A percentile compares a stretch with the other conserved stretches of the same genome.
These are phyloP conservation scores for Trichomycterus rosablanca DNA, from an alignment of 2,113 vertebrate species.

Conservation along the genomic window DNA sequence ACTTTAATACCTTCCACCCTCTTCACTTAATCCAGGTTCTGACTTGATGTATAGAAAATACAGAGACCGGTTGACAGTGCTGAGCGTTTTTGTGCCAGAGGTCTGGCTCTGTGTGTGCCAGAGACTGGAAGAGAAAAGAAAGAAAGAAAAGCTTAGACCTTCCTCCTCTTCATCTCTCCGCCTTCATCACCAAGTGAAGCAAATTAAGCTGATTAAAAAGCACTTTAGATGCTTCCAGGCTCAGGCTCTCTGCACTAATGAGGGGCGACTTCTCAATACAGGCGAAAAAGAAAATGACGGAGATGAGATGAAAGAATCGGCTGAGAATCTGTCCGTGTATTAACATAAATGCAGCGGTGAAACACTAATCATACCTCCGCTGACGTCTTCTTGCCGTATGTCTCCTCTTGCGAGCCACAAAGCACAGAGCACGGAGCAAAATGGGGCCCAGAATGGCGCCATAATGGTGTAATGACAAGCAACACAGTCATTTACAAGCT, in stretches of 20 bases:
- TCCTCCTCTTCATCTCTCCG: constrained; percentile 22
- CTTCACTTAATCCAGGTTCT: background rate
- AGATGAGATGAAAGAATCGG: constrained; percentile 1
- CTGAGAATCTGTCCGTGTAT: constrained; percentile 7
- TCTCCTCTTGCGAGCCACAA: constrained; percentile 5
- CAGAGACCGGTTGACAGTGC: constrained; percentile 1
- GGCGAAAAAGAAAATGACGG: constrained; percentile 12
- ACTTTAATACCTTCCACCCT: background rate
- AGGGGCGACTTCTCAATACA: constrained; percentile 15
- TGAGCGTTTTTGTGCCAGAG: constrained; percentile 7
- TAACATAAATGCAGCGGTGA: background rate
- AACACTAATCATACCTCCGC: background rate
- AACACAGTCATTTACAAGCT: constrained; percentile 58
- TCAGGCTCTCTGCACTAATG: constrained; percentile 30
- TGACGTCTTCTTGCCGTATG: background rate
- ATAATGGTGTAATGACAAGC: constrained; percentile 58
- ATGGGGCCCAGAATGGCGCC: constrained; percentile 29
- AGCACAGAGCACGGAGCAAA: constrained; percentile 24
- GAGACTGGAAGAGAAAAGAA: constrained; percentile 22
- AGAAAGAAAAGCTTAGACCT: constrained; percentile 9
- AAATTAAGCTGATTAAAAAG: constrained; percentile 45
- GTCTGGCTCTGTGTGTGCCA: background rate
- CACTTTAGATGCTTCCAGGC: constrained; percentile 31
- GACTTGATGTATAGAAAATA: background rate
- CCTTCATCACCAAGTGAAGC: constrained; percentile 30